Evolutionary conservation across 2,888 invertebrate species (phyloP).

Genomic region (Orthosia gracilis): DNA sequence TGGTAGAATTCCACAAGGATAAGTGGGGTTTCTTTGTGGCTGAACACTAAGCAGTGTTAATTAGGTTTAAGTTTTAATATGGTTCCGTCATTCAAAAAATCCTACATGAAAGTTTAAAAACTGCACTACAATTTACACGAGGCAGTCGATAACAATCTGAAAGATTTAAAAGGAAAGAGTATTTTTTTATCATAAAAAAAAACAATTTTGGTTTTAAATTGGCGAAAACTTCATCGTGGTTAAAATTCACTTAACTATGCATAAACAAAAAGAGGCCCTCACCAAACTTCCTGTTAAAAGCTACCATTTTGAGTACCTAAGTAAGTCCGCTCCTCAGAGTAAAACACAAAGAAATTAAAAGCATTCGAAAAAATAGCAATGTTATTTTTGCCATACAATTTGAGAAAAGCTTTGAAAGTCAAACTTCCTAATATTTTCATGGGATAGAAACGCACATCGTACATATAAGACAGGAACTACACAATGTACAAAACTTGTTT

Average conservation of each 20-base stretch:
- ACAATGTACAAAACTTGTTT: constrained; percentile 55
- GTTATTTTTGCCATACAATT: constrained; percentile 16
- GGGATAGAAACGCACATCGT: constrained; percentile 24
- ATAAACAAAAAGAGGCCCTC: neutral
- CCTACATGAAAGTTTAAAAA: neutral
- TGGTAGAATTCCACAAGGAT: neutral
- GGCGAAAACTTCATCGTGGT: too few relatives aligned
- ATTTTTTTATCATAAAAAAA: too few relatives aligned
- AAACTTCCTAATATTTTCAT: constrained; percentile 44
- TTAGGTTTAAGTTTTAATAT: neutral
- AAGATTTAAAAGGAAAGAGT: neutral
- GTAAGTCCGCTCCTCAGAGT: neutral
- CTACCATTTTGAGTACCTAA: neutral
- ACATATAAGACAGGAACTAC: constrained; percentile 46
- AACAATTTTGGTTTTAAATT: too few relatives aligned
- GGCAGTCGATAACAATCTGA: neutral
- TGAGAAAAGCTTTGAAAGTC: constrained; percentile 19
- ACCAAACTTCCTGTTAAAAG: neutral
- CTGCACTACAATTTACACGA: neutral
- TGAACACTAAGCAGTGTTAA: too few relatives aligned
- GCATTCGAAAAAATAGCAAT: constrained; percentile 1
- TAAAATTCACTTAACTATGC: neutral
- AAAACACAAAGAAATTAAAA: neutral
- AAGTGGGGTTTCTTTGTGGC: neutral
- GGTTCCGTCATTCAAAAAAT: too few relatives aligned